A percentile compares a stretch with the other conserved stretches of the same genome.
Conservation (phyloP, 1,140 invertebrate species). For the Zophobas morio region DNA sequence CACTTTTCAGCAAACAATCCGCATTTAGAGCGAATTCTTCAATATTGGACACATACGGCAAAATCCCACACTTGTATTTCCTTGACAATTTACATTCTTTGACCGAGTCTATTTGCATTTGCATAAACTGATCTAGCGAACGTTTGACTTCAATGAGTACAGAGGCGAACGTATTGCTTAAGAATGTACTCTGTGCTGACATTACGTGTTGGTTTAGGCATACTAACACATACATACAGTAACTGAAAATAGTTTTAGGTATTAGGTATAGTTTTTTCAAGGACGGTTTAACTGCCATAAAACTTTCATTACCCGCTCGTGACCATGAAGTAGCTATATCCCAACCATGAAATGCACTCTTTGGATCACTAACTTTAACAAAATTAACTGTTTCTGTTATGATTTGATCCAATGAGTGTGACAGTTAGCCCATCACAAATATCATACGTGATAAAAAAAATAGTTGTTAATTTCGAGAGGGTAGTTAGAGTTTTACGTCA, state of each 20-base stretch:
- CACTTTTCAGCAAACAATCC: conserved; percentile 90
- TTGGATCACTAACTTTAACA: neutral
- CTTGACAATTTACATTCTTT: conserved; percentile 81
- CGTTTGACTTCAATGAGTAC: conserved; percentile 94
- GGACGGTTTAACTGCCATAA: too few relatives aligned
- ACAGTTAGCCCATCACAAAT: too few relatives aligned
- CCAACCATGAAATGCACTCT: too few relatives aligned
- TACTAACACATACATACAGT: conserved; percentile 93
- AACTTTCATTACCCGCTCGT: too few relatives aligned
- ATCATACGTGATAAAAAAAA: too few relatives aligned
- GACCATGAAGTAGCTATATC: too few relatives aligned
- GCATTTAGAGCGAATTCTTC: conserved; percentile 91
- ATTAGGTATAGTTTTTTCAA: neutral
- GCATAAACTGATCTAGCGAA: conserved; percentile 94
- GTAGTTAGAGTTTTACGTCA: neutral
- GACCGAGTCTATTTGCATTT: conserved; percentile 87
- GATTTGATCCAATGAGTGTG: neutral
- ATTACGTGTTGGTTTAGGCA: conserved; percentile 91
- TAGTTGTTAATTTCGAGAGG: too few relatives aligned
- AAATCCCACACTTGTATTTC: conserved; percentile 89
- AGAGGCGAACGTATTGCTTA: conserved; percentile 91
- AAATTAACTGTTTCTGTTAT: neutral
- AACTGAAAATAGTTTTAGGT: conserved; percentile 73
- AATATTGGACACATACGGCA: conserved; percentile 94
- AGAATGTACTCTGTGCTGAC: conserved; percentile 91